These are phyloP conservation scores for Diachrysia chrysitis DNA, from an alignment of 2,888 invertebrate species.

Conservation along the genomic window DNA sequence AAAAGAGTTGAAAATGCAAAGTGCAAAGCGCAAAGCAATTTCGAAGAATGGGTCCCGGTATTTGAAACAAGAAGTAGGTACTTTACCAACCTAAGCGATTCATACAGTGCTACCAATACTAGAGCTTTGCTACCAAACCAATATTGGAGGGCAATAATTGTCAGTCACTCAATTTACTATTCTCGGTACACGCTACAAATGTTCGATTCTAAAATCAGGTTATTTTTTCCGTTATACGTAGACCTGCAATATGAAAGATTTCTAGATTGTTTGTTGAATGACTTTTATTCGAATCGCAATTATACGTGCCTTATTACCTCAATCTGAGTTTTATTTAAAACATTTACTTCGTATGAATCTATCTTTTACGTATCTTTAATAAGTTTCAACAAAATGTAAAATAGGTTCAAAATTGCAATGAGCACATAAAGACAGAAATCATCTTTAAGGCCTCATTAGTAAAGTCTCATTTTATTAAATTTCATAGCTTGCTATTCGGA, in stretches of 20 bases:
- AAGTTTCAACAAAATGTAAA: too few relatives aligned
- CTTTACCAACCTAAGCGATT: slow-evolving; percentile 57
- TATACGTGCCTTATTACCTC: not conserved
- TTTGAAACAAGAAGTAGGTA: slow-evolving; percentile 61
- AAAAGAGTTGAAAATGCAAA: slow-evolving; percentile 63
- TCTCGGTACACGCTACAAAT: slow-evolving; percentile 23
- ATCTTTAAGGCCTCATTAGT: too few relatives aligned
- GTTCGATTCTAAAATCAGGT: slow-evolving; percentile 19
- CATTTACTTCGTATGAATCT: too few relatives aligned
- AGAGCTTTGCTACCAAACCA: slow-evolving; percentile 32
- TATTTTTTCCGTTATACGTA: slow-evolving; percentile 21
- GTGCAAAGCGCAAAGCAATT: slow-evolving; percentile 65
- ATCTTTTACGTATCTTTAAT: too few relatives aligned
- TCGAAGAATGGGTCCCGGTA: slow-evolving; percentile 58
- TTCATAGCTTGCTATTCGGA: too few relatives aligned
- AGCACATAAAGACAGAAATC: too few relatives aligned
- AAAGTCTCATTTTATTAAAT: too few relatives aligned
- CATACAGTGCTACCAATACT: slow-evolving; percentile 42
- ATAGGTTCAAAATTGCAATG: too few relatives aligned
- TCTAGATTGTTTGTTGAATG: slow-evolving; percentile 13
- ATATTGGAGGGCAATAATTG: slow-evolving; percentile 52
- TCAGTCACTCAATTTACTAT: slow-evolving; percentile 41
- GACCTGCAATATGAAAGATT: slow-evolving; percentile 10
- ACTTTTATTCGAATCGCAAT: not conserved
- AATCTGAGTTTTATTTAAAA: not conserved